Base-by-base conservation (phyloP, 2,797 vertebrate genomes). In the Aulostomus chinensis region DNA sequence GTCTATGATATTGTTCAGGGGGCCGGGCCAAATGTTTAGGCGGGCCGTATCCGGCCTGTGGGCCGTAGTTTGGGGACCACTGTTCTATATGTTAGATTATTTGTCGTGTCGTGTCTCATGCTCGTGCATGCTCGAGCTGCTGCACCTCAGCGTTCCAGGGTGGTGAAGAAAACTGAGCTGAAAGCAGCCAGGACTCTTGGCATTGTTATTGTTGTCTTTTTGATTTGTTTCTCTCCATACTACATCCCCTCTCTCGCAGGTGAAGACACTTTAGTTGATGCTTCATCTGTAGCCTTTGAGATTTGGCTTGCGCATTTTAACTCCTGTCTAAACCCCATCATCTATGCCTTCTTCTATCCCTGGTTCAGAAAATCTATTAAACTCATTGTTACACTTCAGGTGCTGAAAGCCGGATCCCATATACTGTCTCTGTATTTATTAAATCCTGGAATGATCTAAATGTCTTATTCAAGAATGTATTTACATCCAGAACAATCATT, bases 101-200 rank as follows among this genome's bases (percentile, higher is more conserved):
- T 84, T 32, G 7, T 62, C 2, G 65, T 72, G 30, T 60, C 0
- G 9, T 80, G 58, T 49, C 61, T 18, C 88, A 90, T 22, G 77
- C 74, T 8, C 71, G 60, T 9, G 49, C 47, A n/a, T n/a, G n/a
- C n/a, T n/a, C n/a, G n/a, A n/a, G n/a, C n/a, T n/a, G n/a, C n/a
- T n/a, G n/a, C n/a, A n/a, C n/a, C n/a, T n/a, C n/a, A n/a, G n/a
- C n/a, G n/a, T n/a, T n/a, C 22, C 1, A 3, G 1, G 2, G 16
- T 3, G 0, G 26, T 33, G 12, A 78, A 56, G 13, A 85, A 51
- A 28, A 52, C 11, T 0, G 80, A 85, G 45, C n/a, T 67, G 34
- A 89, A 87, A 49, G 83, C 85, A 3, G 81, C 77, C 7, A 39
- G 52, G 41, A 80, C 81, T 1, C 42, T 89, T 1, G 81, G 83